phyloP scores from a whole-genome alignment of 2,888 invertebrate genomes.

The Aelia acuminata region DNA sequence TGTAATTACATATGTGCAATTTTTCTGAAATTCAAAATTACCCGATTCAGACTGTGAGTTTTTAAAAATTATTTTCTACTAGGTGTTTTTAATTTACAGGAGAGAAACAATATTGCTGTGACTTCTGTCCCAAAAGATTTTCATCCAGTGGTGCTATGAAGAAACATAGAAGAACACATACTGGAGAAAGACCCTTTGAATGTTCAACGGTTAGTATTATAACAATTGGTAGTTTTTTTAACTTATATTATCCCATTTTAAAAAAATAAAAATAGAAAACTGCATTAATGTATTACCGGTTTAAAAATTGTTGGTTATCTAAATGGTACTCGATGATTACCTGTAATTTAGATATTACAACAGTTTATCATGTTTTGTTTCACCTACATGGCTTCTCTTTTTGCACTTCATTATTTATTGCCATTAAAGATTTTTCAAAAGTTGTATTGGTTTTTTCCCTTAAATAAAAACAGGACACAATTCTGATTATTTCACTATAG shows the following conservation, averaged over 20 bases:
- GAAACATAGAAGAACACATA: slow-evolving; percentile 78
- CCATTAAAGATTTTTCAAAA: not conserved
- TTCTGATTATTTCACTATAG: too few relatives aligned
- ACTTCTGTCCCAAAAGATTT: slow-evolving; percentile 81
- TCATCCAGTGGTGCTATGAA: slow-evolving; percentile 82
- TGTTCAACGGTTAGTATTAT: slow-evolving; percentile 74
- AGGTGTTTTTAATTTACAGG: slow-evolving; percentile 67
- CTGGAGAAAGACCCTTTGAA: slow-evolving; percentile 77
- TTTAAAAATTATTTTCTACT: too few relatives aligned
- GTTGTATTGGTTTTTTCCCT: not conserved
- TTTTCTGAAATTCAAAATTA: not conserved
- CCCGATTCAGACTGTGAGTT: not conserved
- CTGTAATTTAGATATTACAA: not conserved
- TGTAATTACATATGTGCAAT: too few relatives aligned
- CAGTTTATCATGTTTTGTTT: not conserved
- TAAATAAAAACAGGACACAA: too few relatives aligned
- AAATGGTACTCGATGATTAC: not conserved
- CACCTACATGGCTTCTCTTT: not conserved
- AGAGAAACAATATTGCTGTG: slow-evolving; percentile 78
- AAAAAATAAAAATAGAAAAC: not conserved
- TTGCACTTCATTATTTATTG: not conserved
- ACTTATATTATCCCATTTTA: not conserved
- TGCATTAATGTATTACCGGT: not conserved
- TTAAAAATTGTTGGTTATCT: not conserved
- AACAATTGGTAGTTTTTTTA: not conserved